phyloP scores from a whole-genome alignment of 2,888 invertebrate genomes.

The Caenorhabditis plicata region DNA sequence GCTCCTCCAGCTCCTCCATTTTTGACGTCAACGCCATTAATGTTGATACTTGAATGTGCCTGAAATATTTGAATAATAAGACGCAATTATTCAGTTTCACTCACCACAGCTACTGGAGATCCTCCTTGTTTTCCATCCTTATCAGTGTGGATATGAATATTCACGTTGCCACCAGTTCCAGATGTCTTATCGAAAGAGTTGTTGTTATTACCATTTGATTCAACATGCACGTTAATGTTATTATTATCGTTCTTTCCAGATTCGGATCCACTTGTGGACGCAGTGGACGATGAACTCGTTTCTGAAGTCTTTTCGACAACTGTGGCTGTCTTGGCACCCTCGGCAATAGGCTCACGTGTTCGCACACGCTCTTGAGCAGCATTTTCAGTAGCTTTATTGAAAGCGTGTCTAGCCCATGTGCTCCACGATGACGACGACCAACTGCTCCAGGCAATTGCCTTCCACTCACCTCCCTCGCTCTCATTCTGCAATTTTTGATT shows the following conservation, averaged over 20 bases:
- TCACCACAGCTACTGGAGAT: slow-evolving; percentile 15
- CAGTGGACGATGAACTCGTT: background rate
- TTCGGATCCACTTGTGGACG: background rate
- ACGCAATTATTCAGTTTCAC: no score
- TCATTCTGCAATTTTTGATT: background rate
- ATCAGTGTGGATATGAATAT: slow-evolving; percentile 38
- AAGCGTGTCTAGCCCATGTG: slow-evolving; percentile 48
- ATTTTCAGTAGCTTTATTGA: slow-evolving; percentile 29
- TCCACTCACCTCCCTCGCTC: slow-evolving; percentile 35
- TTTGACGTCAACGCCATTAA: slow-evolving; percentile 13
- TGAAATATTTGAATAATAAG: no score
- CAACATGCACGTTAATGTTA: slow-evolving; percentile 28
- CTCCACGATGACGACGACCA: slow-evolving; percentile 48
- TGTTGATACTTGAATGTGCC: slow-evolving; percentile 10
- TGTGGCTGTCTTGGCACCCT: slow-evolving; percentile 1
- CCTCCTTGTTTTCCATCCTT: slow-evolving; percentile 23
- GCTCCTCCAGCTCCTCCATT: slow-evolving; percentile 7
- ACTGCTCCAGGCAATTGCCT: slow-evolving; percentile 42
- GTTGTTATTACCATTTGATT: slow-evolving; percentile 29
- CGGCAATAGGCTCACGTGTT: slow-evolving; percentile 19
- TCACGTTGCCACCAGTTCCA: slow-evolving; percentile 19
- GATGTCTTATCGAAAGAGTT: slow-evolving; percentile 12
- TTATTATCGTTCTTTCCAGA: slow-evolving; percentile 1
- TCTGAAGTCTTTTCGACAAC: slow-evolving; percentile 1
- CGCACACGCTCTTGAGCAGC: slow-evolving; percentile 9